A percentile compares a stretch with the other conserved stretches of the same genome.
Conservation (phyloP, 2,113 vertebrate genomes). For the Tiliqua scincoides region DNA sequence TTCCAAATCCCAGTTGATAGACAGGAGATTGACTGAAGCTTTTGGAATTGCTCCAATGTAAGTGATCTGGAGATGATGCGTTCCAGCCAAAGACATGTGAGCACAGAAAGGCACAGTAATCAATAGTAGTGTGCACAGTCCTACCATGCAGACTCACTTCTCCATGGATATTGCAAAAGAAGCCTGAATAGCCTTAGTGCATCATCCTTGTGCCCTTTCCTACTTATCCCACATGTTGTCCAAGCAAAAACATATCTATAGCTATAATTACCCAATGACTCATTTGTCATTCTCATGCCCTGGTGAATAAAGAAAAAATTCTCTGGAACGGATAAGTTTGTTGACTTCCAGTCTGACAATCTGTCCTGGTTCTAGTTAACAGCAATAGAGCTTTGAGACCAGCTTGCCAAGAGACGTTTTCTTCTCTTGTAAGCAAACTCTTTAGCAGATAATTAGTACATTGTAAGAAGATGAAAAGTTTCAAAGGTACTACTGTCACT, state of each 20-base stretch:
- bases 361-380: conserved; percentile 42
- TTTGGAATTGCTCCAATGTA: no score
- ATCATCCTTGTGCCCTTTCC: no score
- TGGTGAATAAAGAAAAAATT: background rate
- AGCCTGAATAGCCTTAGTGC: no score
- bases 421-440: conserved; percentile 49
- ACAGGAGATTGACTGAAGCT: no score
- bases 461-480: conserved; percentile 53
- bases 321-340: background rate
- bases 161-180: no score
- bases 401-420: conserved; percentile 7
- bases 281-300: background rate
- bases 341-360: conserved; percentile 50
- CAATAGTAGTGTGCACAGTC: no score
- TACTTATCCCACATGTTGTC: no score
- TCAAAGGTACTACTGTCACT: background rate
- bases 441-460: conserved; percentile 55
- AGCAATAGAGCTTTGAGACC: background rate
- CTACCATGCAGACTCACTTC: no score
- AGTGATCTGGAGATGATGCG: no score
- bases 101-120: background rate
- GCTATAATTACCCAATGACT: background rate
- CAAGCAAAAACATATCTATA: background rate
- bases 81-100: no score
- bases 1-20: no score